Percentiles rank a stretch among this genome's conserved stretches.
phyloP scores from a whole-genome alignment of 2,888 invertebrate genomes.

The Thereva unica region DNA sequence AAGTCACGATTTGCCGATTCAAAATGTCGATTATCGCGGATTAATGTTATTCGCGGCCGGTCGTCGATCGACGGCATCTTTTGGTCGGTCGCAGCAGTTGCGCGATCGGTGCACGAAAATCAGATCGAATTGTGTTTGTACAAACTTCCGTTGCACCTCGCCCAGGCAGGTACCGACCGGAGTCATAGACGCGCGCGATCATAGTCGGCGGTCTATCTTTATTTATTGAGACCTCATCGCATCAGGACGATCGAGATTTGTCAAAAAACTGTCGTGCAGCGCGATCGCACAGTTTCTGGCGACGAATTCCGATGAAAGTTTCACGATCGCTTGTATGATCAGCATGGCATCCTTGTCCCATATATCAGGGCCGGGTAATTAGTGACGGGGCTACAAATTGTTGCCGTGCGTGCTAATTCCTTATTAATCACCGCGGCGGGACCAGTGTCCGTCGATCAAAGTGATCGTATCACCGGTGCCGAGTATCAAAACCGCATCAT shows the following conservation, averaged over 20 bases:
- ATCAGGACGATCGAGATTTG: too few relatives aligned
- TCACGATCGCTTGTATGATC: too few relatives aligned
- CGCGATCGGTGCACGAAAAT: conserved; percentile 27
- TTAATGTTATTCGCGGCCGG: conserved; percentile 34
- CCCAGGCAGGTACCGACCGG: conserved; percentile 16
- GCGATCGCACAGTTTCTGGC: too few relatives aligned
- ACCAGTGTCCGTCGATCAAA: conserved; percentile 1
- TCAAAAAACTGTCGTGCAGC: too few relatives aligned
- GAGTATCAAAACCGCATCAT: conserved; percentile 21
- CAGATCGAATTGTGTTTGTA: conserved; percentile 30
- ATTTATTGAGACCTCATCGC: conserved; percentile 5
- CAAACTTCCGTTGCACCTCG: conserved; percentile 31
- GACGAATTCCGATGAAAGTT: too few relatives aligned
- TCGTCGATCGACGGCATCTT: conserved; percentile 15
- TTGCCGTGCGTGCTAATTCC: conserved; percentile 21
- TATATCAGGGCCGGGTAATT: too few relatives aligned
- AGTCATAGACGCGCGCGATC: conserved; percentile 20
- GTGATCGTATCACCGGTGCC: neutral
- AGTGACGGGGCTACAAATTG: neutral
- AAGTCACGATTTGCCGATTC: conserved; percentile 34
- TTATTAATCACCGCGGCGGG: conserved; percentile 18
- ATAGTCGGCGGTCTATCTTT: conserved; percentile 22
- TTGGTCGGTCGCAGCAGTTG: conserved; percentile 1
- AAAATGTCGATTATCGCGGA: conserved; percentile 34
- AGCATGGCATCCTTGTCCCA: too few relatives aligned